Evolutionary conservation across 2,888 invertebrate species (phyloP), one percentile per base, ranked within the genome.

Genomic region (Scaeva pyrastri): DNA sequence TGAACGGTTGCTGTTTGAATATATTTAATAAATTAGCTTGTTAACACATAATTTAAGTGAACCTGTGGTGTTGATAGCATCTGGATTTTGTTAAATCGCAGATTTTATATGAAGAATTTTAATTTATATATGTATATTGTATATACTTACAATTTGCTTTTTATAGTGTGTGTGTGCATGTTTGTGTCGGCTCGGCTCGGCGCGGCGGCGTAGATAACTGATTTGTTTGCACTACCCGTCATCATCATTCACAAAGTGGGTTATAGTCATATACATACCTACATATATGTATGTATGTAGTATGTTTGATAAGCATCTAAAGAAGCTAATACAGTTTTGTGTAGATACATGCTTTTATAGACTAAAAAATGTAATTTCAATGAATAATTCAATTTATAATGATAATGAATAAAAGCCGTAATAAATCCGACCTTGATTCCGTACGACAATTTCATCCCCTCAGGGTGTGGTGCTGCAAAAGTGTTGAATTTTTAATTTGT

Each of bases 21-120:
- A 52, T 73, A 39, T 58, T 48, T 56, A 19, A 52, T 71, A 23
- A 77, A 74, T 82, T 48, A 76, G 55, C 60, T 73, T 60, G 68
- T 48, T 16, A 43, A 62, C 64, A 70, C 71, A 31, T 58, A 43
- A 43, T 72, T 72, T 56, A 43, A 48, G 43, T 36, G 52, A 50
- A 16, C 45, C 64, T 64, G 64, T 16, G 48, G 39, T n/a, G 23
- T 36, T 55, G 21, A 39, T 50, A 71, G 31, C 60, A 70, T 64
- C 74, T 79, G 73, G 45, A 73, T 73, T 58, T 70, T 48, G 50
- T 70, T 62, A 19, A 60, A 39, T 66, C 56, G 43, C 16, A 41
- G 23, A 39, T 26, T 43, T 26, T 26, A 14, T 41, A 19, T 50
- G 11, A 12, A 7, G 16, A 36, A 26, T 71, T 71, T 45, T 26